These are phyloP conservation scores for Gulo gulo DNA, from an alignment of 2,113 vertebrate species.

Conservation along the genomic window DNA sequence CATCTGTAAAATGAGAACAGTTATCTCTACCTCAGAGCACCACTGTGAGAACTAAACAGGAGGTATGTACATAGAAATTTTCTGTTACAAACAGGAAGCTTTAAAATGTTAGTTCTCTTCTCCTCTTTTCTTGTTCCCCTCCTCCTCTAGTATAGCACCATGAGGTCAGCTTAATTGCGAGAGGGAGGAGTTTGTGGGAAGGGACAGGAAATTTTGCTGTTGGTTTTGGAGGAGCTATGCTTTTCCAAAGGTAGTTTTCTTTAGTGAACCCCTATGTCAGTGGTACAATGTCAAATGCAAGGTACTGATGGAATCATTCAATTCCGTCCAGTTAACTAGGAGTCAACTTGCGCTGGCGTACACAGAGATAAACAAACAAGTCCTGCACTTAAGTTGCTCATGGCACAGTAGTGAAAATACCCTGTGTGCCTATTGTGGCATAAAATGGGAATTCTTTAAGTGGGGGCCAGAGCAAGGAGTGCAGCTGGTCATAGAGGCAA, in stretches of 20 bases:
- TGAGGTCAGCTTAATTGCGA: neutral
- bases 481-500: conserved; percentile 33
- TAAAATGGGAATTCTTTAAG: conserved; percentile 28
- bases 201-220: conserved; percentile 3
- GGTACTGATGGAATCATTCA: conserved; percentile 6
- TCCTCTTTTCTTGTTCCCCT: neutral
- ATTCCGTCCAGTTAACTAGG: conserved; percentile 11
- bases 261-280: conserved; percentile 23
- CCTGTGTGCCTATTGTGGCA: neutral
- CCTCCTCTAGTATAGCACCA: neutral
- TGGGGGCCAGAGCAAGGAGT: neutral
- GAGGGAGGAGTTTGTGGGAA: neutral
- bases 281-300: conserved; percentile 43
- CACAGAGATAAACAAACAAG: conserved; percentile 28
- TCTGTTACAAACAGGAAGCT: conserved; percentile 11
- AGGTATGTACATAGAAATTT: neutral
- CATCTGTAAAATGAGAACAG: conserved; percentile 33
- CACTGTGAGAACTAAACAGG: neutral
- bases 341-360: neutral
- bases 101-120: neutral
- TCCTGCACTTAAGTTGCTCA: neutral
- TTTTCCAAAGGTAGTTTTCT: conserved; percentile 23
- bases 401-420: conserved; percentile 32
- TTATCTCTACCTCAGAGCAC: neutral
- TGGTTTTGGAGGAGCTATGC: conserved; percentile 8